Base-by-base conservation (phyloP, 2,113 vertebrate species). In the Grammomys dolichurus region DNA sequence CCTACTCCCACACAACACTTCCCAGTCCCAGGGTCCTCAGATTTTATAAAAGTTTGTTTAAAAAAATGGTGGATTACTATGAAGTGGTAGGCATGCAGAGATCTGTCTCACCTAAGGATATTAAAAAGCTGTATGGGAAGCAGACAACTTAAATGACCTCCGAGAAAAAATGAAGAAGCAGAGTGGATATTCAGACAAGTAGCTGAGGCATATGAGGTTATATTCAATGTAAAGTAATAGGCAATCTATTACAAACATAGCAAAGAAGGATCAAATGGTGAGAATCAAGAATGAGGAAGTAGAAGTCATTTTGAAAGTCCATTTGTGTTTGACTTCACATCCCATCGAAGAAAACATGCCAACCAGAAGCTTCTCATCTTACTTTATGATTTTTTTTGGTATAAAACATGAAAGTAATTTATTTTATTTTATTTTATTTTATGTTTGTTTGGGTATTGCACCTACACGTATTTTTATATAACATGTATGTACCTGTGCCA, bases 61-160 rank as follows among this genome's bases (percentile, higher is more conserved):
- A 36, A 70, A 95, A 99, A 98, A 98, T 99, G 99, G 99, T 99
- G 98, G 99, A 99, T 95, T 99, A 99, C 98, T 99, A 99, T 98
- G 98, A 99, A 86, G 98, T 99, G 92, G 97, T 99, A 97, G 99
- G 99, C 96, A 99, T 99, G 96, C 98, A 98, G 40, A 99, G 98
- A 97, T 99, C 99, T 97, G 98, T 99, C 87, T 99, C 99, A 7
- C 98, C 98, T 69, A 99, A 99, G 24, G 99, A 99, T 91, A 99
- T 99, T 97, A 99, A 99, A 97, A 99, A 99, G 98, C 99, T 99
- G 99, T 99, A 98, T 99, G 99, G 67, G 33, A 70, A 70, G n/a
- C 7, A 70, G 33, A 36, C 33, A 70, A n/a, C 33, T 36, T 70
- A 70, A 36, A 70, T 36, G 69, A 24, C 69, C 16, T 14, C 14